Evolutionary conservation across 2,797 vertebrate genomes (phyloP).

Genomic region (Rhynchonycteris naso): DNA sequence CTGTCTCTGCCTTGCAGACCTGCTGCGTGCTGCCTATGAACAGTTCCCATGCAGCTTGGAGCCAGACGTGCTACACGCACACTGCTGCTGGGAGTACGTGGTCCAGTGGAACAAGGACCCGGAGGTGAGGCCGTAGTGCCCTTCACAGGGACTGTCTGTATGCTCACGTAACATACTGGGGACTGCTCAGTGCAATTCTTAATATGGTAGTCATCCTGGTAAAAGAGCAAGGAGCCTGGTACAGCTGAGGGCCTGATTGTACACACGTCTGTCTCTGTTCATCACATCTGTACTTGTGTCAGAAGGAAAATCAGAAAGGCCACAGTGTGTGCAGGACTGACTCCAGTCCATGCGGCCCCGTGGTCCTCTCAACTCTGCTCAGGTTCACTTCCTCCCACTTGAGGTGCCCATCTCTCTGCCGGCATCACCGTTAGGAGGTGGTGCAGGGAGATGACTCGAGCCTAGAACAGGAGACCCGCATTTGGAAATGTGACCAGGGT

Average conservation of each 20-base stretch:
- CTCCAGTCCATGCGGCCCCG: not conserved
- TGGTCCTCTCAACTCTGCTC: not conserved
- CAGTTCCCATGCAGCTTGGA: constrained; percentile 96
- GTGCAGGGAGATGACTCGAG: not conserved
- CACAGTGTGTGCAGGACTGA: not conserved
- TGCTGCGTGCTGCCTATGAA: constrained; percentile 90
- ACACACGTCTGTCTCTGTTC: not conserved
- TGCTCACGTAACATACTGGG: accelerated
- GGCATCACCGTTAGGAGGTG: not conserved
- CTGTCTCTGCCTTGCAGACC: constrained; percentile 85
- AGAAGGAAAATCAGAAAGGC: not conserved
- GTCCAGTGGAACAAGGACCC: constrained; percentile 99
- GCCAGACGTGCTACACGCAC: constrained; percentile 92
- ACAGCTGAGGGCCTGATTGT: not conserved
- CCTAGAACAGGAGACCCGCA: not conserved
- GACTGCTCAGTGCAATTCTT: not conserved
- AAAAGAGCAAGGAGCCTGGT: not conserved
- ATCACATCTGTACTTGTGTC: not conserved
- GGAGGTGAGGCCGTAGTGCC: constrained; percentile 87
- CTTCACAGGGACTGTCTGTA: not conserved
- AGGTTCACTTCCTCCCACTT: not conserved
- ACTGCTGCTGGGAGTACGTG: constrained; percentile 98
- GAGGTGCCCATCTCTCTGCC: not conserved
- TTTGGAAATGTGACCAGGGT: not conserved
- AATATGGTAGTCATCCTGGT: not conserved